Percentiles rank a stretch among this genome's conserved stretches.
phyloP scores from a whole-genome alignment of 1,140 invertebrate species.

The Heliconius melpomene region DNA sequence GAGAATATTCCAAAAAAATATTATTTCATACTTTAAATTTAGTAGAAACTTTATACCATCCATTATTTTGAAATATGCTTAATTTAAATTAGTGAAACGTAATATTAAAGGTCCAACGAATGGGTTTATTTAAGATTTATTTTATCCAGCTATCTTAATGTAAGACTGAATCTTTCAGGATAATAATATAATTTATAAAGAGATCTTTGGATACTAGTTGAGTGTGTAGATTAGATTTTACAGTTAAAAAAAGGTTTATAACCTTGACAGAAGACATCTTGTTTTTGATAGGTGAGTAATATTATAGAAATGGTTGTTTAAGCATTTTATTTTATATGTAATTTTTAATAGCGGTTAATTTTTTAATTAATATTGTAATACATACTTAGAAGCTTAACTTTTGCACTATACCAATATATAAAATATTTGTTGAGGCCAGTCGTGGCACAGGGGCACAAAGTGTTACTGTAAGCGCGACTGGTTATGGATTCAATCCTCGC shows the following conservation, averaged over 20 bases:
- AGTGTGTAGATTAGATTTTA: constrained; percentile 38
- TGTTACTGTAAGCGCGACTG: no score
- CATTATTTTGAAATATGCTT: constrained; percentile 34
- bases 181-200: constrained; percentile 46
- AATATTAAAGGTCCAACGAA: constrained; percentile 55
- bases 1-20: constrained; percentile 1
- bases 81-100: constrained; percentile 40
- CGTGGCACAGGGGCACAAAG: no score
- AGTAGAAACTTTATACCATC: constrained; percentile 11
- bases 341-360: neutral
- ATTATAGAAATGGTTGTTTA: constrained; percentile 21
- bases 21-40: neutral
- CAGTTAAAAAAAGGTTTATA: constrained; percentile 25
- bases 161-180: constrained; percentile 57
- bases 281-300: constrained; percentile 27
- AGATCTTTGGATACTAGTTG: constrained; percentile 42
- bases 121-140: constrained; percentile 47
- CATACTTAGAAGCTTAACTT: neutral
- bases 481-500: no score
- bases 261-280: constrained; percentile 14
- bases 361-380: neutral
- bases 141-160: constrained; percentile 47
- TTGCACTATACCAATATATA: neutral
- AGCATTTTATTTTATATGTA: constrained; percentile 13
- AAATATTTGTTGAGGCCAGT: neutral